A percentile compares a stretch with the other conserved stretches of the same genome.
phyloP scores from a whole-genome alignment of 1,140 invertebrate species.

The Drosophila erecta region DNA sequence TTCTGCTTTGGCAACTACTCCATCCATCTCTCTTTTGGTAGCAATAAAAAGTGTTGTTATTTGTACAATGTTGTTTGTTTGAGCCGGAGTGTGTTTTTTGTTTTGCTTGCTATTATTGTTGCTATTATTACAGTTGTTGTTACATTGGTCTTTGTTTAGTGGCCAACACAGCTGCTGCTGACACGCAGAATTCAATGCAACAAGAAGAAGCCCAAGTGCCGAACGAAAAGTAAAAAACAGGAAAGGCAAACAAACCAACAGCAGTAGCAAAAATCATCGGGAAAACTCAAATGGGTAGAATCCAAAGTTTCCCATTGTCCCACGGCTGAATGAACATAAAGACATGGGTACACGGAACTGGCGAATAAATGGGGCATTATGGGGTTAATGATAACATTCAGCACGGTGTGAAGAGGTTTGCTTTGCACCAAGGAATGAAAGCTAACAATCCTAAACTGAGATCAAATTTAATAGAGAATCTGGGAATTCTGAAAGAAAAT shows the following conservation, averaged over 20 bases:
- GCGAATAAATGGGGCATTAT: background rate
- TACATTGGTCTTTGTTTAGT: slow-evolving; percentile 56
- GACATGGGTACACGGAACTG: slow-evolving; percentile 5
- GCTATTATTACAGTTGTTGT: slow-evolving; percentile 71
- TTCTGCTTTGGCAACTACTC: slow-evolving; percentile 38
- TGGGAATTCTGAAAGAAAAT: no score
- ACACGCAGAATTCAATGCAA: slow-evolving; percentile 78
- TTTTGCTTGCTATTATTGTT: slow-evolving; percentile 71
- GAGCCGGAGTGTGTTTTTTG: slow-evolving; percentile 45
- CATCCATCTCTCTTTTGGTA: slow-evolving; percentile 50
- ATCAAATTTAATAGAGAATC: no score
- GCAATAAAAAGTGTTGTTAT: slow-evolving; percentile 77
- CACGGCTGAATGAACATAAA: slow-evolving; percentile 32
- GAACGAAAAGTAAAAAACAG: slow-evolving; percentile 35
- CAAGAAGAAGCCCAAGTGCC: slow-evolving; percentile 51
- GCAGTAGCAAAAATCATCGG: slow-evolving; percentile 42
- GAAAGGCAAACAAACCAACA: slow-evolving; percentile 33
- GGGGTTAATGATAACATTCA: slow-evolving; percentile 30
- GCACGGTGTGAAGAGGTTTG: slow-evolving; percentile 8
- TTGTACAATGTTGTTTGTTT: slow-evolving; percentile 68
- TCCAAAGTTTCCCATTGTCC: slow-evolving; percentile 62
- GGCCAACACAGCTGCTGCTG: slow-evolving; percentile 72
- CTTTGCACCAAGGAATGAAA: background rate
- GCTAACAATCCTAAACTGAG: background rate
- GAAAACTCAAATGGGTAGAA: slow-evolving; percentile 29